Evolutionary conservation across 1,140 invertebrate genomes (phyloP).

Genomic region (Belonocnema kinseyi): DNA sequence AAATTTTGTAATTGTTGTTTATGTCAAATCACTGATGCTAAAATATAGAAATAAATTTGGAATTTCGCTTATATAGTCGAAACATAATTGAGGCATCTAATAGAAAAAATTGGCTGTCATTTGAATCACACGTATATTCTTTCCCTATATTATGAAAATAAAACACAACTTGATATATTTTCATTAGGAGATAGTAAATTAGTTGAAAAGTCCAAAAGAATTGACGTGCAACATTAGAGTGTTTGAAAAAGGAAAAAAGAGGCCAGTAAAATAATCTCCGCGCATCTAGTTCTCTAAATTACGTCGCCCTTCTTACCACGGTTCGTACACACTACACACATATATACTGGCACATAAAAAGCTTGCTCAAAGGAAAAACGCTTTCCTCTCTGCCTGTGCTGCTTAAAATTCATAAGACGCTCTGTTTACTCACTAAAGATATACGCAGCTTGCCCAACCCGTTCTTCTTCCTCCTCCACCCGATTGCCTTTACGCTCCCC

Average conservation of each 20-base stretch:
- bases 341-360: slow-evolving; percentile 37
- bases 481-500: slow-evolving; percentile 41
- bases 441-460: slow-evolving; percentile 55
- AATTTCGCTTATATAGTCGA: no score
- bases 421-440: slow-evolving; percentile 74
- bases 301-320: slow-evolving; percentile 49
- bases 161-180: no score
- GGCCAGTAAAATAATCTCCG: slow-evolving; percentile 49
- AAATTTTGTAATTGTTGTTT: no score
- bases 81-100: no score
- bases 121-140: no score
- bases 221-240: not conserved
- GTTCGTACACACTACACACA: not conserved
- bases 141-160: no score
- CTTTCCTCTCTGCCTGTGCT: slow-evolving; percentile 45
- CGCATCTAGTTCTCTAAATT: slow-evolving; percentile 55
- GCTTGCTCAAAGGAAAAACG: slow-evolving; percentile 55
- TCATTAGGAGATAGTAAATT: not conserved
- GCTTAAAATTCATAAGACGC: slow-evolving; percentile 73
- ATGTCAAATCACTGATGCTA: no score
- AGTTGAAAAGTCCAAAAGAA: not conserved
- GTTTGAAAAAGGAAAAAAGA: slow-evolving; percentile 33
- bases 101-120: no score
- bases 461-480: slow-evolving; percentile 41
- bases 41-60: no score